phyloP scores from a whole-genome alignment of 2,888 invertebrate genomes.

The Caenorhabditis sp. region DNA sequence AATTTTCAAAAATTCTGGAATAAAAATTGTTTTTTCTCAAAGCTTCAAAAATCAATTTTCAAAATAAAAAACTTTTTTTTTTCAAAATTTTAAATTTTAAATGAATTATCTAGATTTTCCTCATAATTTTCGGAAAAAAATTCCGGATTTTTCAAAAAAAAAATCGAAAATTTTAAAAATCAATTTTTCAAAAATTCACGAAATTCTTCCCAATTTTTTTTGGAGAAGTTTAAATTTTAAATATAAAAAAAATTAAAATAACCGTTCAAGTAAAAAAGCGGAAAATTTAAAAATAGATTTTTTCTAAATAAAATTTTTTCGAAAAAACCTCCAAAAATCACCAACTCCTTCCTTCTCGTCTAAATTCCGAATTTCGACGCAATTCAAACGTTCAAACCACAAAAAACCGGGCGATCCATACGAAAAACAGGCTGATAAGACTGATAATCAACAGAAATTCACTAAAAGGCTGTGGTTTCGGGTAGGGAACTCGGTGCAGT shows the following conservation, averaged over 20 bases:
- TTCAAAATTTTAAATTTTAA: not conserved
- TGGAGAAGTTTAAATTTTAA: not conserved
- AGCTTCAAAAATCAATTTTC: not conserved
- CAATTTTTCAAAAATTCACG: no score
- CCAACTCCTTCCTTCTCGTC: not conserved
- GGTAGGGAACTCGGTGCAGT: slow-evolving; percentile 68
- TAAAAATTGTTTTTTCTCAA: not conserved
- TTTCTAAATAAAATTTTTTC: not conserved
- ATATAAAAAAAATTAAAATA: no score
- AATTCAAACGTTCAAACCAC: not conserved
- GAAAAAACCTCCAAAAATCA: not conserved
- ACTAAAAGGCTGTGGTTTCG: slow-evolving; percentile 54
- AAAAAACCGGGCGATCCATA: slow-evolving; percentile 50
- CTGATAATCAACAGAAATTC: slow-evolving; percentile 64
- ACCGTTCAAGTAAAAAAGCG: no score
- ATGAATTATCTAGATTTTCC: no score
- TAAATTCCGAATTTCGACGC: no score
- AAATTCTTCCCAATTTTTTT: not conserved
- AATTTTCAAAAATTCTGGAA: not conserved
- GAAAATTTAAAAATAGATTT: no score
- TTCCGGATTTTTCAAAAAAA: no score
- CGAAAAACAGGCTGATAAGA: slow-evolving; percentile 56
- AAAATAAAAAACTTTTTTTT: not conserved
- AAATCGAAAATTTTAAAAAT: no score
- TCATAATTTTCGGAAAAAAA: no score